Conservation (phyloP, 2,797 vertebrate species). For the Taeniopygia guttata region DNA sequence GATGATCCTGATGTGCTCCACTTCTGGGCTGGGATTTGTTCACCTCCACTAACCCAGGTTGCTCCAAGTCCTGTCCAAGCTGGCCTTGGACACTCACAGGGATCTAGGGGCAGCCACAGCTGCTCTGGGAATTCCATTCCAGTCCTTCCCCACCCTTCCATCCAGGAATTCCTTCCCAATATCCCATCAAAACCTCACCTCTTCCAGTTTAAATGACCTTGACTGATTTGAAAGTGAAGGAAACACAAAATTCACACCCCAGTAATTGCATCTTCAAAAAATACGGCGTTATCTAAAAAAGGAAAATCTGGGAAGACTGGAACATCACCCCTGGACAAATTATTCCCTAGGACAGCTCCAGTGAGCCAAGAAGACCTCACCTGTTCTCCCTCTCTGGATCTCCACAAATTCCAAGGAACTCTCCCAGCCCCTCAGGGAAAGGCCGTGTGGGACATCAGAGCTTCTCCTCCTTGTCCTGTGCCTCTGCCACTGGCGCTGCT, state of each 20-base stretch:
- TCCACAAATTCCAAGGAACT: not conserved
- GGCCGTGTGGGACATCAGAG: accelerated
- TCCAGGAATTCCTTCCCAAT: not conserved
- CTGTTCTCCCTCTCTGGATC: accelerated
- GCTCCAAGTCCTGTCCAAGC: accelerated
- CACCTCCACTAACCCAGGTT: accelerated
- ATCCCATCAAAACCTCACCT: not conserved
- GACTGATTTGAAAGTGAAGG: not conserved
- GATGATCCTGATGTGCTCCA: not conserved
- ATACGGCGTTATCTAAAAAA: accelerated
- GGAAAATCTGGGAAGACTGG: not conserved
- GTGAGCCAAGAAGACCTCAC: accelerated
- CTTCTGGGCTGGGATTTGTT: not conserved
- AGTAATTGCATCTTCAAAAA: not conserved
- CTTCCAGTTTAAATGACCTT: not conserved
- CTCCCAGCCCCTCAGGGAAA: not conserved
- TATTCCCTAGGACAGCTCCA: not conserved
- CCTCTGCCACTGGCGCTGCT: not conserved
- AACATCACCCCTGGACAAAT: not conserved
- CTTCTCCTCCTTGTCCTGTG: not conserved
- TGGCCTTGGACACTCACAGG: not conserved
- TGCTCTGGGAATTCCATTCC: not conserved
- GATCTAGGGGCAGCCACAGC: not conserved
- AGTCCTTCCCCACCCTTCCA: not conserved
- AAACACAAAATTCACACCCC: not conserved